phyloP scores from a whole-genome alignment of 1,140 invertebrate species.

The Meteorus sp. region DNA sequence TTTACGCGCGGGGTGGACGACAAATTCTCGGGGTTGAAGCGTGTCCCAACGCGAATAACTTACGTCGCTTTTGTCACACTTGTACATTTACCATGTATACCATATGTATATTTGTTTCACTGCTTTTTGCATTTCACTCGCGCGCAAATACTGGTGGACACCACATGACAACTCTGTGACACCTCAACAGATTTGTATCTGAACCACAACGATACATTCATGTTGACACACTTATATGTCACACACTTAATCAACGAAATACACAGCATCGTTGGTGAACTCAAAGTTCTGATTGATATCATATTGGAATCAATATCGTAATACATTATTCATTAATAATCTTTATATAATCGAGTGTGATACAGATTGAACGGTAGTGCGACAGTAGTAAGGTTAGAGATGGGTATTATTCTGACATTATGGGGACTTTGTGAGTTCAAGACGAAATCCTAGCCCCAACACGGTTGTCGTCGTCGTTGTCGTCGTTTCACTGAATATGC shows the following conservation, averaged over 20 bases:
- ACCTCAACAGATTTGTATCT: too few relatives aligned
- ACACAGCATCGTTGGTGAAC: too few relatives aligned
- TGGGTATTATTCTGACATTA: too few relatives aligned
- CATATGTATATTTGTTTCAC: not conserved
- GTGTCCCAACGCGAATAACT: conserved; percentile 40
- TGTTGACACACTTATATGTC: too few relatives aligned
- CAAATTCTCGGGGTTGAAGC: conserved; percentile 37
- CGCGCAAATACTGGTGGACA: not conserved
- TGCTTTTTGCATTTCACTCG: not conserved
- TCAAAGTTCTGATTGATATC: too few relatives aligned
- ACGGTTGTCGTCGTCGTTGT: too few relatives aligned
- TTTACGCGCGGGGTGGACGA: conserved; percentile 23
- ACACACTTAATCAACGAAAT: too few relatives aligned
- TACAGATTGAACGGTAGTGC: too few relatives aligned
- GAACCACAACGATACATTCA: too few relatives aligned
- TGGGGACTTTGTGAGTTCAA: conserved; percentile 35
- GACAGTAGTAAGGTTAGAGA: too few relatives aligned
- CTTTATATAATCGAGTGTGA: conserved; percentile 15
- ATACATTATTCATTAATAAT: too few relatives aligned
- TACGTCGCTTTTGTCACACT: conserved; percentile 30
- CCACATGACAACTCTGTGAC: conserved; percentile 1
- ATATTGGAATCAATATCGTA: too few relatives aligned
- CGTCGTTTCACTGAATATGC: conserved; percentile 52
- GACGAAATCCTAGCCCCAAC: conserved; percentile 46
- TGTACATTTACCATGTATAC: not conserved